Evolutionary conservation across 2,888 invertebrate species (phyloP).

Genomic region (Stomorhina lunata): DNA sequence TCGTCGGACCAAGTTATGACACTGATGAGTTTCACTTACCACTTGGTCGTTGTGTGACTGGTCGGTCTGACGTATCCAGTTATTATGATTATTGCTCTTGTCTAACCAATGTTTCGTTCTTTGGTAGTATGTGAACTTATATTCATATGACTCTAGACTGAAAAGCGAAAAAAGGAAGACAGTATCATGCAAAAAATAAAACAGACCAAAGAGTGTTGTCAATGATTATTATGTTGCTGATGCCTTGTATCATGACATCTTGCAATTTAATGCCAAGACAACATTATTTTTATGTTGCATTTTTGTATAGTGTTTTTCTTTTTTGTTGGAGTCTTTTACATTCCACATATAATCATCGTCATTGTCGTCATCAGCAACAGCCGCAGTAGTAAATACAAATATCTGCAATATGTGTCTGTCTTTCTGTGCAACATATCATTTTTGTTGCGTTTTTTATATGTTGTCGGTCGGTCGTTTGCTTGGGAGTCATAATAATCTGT

Average conservation of each 20-base stretch:
- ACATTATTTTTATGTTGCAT: slow-evolving; percentile 30
- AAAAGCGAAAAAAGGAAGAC: background rate
- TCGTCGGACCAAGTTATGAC: slow-evolving; percentile 37
- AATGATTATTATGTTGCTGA: slow-evolving; percentile 56
- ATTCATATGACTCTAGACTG: slow-evolving; percentile 21
- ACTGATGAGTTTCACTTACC: slow-evolving; percentile 46
- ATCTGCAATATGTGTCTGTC: no score
- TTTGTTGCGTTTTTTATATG: slow-evolving; percentile 32
- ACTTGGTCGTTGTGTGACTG: background rate
- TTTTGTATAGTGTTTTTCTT: background rate
- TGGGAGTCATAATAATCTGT: slow-evolving; percentile 47
- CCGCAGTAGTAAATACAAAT: background rate
- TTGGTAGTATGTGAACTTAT: slow-evolving; percentile 5
- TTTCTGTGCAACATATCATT: slow-evolving; percentile 40
- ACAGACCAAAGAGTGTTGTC: slow-evolving; percentile 26
- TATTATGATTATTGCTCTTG: slow-evolving; percentile 16
- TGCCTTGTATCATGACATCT: slow-evolving; percentile 55
- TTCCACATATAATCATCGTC: slow-evolving; percentile 30
- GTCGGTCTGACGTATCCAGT: background rate
- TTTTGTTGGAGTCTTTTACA: slow-evolving; percentile 43
- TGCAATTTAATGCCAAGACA: slow-evolving; percentile 55
- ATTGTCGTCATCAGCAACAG: background rate
- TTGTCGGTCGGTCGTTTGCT: no score
- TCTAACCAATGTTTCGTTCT: slow-evolving; percentile 8
- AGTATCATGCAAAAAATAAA: background rate